These are phyloP conservation scores for Pimephales promelas DNA, from an alignment of 2,113 vertebrate species.

Conservation along the genomic window DNA sequence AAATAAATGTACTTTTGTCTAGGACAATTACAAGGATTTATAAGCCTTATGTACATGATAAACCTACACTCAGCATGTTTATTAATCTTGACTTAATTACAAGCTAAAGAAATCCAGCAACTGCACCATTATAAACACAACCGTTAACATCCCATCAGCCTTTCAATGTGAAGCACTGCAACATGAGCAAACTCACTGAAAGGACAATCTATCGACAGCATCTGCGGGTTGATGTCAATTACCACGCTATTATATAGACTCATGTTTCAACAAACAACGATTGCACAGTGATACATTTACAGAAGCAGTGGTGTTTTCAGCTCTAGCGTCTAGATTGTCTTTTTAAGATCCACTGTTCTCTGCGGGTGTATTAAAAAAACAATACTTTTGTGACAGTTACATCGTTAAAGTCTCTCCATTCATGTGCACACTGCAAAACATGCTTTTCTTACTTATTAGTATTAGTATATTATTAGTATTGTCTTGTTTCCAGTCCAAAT, in stretches of 20 bases:
- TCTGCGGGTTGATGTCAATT: not conserved
- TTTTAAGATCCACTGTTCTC: not conserved
- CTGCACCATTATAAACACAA: too few relatives aligned
- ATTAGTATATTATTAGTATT: too few relatives aligned
- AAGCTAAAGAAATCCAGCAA: not conserved
- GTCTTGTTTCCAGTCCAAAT: too few relatives aligned
- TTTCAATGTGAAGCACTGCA: not conserved
- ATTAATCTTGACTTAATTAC: not conserved
- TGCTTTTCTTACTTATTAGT: too few relatives aligned
- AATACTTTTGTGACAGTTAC: not conserved
- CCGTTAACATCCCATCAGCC: slow-evolving; percentile 6
- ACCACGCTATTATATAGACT: not conserved
- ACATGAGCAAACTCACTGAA: not conserved
- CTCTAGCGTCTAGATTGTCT: not conserved
- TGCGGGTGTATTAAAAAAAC: not conserved
- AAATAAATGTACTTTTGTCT: not conserved
- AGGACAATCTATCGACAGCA: not conserved
- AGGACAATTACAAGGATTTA: not conserved
- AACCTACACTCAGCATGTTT: not conserved
- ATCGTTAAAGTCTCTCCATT: not conserved
- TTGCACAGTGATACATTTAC: not conserved
- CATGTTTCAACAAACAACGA: not conserved
- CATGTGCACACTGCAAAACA: not conserved
- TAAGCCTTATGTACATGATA: not conserved
- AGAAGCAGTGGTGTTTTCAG: not conserved